phyloP scores from a whole-genome alignment of 2,888 invertebrate species.

The Lasioglossum villosulum region DNA sequence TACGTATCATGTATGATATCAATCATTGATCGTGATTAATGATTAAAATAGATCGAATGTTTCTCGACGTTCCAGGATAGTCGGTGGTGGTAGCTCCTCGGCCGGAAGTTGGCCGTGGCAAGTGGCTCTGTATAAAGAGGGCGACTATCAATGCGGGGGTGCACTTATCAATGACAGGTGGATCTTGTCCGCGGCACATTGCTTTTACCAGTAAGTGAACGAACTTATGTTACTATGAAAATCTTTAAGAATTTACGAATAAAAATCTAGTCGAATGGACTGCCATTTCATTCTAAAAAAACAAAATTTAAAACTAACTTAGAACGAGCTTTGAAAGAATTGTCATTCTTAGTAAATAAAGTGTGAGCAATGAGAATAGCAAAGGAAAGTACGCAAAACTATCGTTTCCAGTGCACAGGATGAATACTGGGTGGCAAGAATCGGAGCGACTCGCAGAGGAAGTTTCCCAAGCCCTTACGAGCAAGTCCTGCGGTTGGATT shows the following conservation, averaged over 20 bases:
- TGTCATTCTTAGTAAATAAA: neutral
- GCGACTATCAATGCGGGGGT: slow-evolving; percentile 93
- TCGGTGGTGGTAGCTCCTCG: slow-evolving; percentile 91
- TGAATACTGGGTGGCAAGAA: slow-evolving; percentile 92
- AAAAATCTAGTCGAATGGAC: neutral
- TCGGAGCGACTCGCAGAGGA: slow-evolving; percentile 90
- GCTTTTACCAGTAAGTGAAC: slow-evolving; percentile 91
- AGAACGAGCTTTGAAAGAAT: no score
- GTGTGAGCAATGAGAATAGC: neutral
- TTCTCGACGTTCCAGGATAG: slow-evolving; percentile 88
- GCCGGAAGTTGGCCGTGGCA: slow-evolving; percentile 94
- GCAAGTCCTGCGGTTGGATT: slow-evolving; percentile 88
- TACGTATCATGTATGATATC: neutral
- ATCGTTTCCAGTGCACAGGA: slow-evolving; percentile 87
- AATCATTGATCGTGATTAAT: neutral
- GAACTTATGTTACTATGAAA: neutral
- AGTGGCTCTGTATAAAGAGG: slow-evolving; percentile 93
- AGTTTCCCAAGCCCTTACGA: slow-evolving; percentile 92
- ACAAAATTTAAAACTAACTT: no score
- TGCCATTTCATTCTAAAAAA: neutral
- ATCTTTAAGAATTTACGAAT: neutral
- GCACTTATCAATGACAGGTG: slow-evolving; percentile 90
- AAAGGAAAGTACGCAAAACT: neutral
- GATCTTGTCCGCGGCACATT: slow-evolving; percentile 93
- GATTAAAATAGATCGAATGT: slow-evolving; percentile 61